Evolutionary conservation across 2,888 invertebrate species (phyloP).

Genomic region (Drosophila sordidula): DNA sequence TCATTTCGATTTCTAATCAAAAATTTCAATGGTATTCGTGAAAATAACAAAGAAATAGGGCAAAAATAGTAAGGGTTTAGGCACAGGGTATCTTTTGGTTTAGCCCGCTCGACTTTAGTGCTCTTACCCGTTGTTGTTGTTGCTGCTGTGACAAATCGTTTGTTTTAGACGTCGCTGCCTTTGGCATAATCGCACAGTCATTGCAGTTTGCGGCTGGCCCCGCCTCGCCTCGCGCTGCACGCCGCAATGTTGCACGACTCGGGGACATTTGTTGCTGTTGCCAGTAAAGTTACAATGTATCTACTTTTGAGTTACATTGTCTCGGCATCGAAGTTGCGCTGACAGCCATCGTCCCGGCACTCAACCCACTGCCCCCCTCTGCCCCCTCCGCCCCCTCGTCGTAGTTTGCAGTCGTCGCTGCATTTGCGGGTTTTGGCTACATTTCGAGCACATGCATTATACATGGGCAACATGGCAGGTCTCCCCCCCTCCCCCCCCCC

Average conservation of each 20-base stretch:
- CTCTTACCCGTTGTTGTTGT: constrained; percentile 24
- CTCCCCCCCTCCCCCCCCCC: background rate
- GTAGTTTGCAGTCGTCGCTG: constrained; percentile 55
- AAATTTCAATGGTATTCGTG: too few relatives aligned
- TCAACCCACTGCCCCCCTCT: background rate
- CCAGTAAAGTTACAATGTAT: constrained; percentile 67
- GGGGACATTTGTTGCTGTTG: constrained; percentile 30
- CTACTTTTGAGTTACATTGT: constrained; percentile 78
- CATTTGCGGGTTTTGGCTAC: constrained; percentile 63
- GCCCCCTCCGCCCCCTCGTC: constrained; percentile 4
- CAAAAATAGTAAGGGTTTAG: background rate
- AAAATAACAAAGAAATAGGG: too few relatives aligned
- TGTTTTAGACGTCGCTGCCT: constrained; percentile 74
- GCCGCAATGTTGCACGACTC: constrained; percentile 58
- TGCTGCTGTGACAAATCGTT: constrained; percentile 78
- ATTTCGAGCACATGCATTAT: constrained; percentile 68
- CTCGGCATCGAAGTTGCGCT: constrained; percentile 77
- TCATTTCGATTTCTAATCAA: too few relatives aligned
- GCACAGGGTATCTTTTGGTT: background rate
- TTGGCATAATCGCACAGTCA: constrained; percentile 80
- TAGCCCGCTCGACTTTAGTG: background rate
- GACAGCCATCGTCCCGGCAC: constrained; percentile 63
- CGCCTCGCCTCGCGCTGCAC: constrained; percentile 4
- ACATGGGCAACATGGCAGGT: constrained; percentile 49
- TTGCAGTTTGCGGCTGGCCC: constrained; percentile 55